Evolutionary conservation across 2,888 invertebrate genomes (phyloP).

Genomic region (Pristionchus arcanus): DNA sequence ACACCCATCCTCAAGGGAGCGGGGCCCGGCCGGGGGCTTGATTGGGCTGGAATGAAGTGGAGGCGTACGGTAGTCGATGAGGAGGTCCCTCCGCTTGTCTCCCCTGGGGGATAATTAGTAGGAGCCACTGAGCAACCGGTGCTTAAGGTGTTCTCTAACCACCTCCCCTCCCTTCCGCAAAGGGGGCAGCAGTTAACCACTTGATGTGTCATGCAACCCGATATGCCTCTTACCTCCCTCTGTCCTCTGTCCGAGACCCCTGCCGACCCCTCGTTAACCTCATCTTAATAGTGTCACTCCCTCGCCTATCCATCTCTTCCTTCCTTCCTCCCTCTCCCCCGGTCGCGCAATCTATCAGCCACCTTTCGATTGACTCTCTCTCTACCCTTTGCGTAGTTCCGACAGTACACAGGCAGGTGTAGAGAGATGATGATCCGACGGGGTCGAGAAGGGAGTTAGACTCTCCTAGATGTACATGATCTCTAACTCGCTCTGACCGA

Average conservation of each 20-base stretch:
- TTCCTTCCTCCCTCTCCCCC: conserved; percentile 10
- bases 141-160: conserved; percentile 38
- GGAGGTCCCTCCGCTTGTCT: not conserved
- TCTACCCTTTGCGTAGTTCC: conserved; percentile 28
- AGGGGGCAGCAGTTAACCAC: conserved; percentile 38
- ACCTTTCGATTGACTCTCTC: conserved; percentile 33
- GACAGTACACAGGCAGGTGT: conserved; percentile 45
- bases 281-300: conserved; percentile 41
- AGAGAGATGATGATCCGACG: conserved; percentile 39
- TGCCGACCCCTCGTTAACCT: conserved; percentile 54
- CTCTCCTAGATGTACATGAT: not conserved
- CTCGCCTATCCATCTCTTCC: not conserved
- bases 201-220: conserved; percentile 52
- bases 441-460: not conserved
- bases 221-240: not conserved
- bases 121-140: not conserved
- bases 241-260: conserved; percentile 6
- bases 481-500: not conserved
- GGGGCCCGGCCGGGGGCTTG: not conserved
- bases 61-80: conserved; percentile 20
- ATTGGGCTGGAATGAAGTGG: conserved; percentile 44
- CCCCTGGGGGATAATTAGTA: conserved; percentile 14
- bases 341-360: conserved; percentile 46
- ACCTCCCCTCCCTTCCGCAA: not conserved
- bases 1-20: conserved; percentile 43